phyloP scores from a whole-genome alignment of 2,113 vertebrate genomes.

The Macheiramphus alcinus region DNA sequence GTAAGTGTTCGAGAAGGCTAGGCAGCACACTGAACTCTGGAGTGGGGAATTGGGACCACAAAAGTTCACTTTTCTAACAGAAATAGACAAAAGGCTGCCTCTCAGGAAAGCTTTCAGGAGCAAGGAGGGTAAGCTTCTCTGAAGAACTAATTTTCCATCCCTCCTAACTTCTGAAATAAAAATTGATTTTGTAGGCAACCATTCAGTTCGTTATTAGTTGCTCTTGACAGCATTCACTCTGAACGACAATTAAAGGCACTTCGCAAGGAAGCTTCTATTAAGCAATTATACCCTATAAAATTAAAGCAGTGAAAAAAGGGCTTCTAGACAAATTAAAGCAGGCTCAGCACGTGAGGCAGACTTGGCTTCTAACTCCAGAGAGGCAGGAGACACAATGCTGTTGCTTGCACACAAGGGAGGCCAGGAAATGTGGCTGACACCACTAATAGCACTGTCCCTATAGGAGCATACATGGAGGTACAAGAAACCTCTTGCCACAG shows the following conservation, averaged over 20 bases:
- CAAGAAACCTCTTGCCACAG: background rate
- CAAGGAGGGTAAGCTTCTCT: background rate
- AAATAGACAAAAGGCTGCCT: background rate
- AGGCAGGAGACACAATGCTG: rapidly evolving
- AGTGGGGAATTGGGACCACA: rapidly evolving
- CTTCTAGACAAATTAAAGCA: background rate
- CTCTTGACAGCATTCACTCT: background rate
- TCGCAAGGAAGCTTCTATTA: background rate
- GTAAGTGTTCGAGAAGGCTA: rapidly evolving
- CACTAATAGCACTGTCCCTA: background rate
- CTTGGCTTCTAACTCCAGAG: background rate
- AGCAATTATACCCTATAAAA: background rate
- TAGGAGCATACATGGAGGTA: rapidly evolving
- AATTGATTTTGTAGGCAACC: background rate
- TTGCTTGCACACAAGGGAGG: background rate
- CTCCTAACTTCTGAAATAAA: background rate
- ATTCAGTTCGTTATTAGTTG: background rate
- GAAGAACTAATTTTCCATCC: background rate
- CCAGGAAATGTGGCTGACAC: background rate
- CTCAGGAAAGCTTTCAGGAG: background rate
- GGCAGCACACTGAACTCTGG: background rate
- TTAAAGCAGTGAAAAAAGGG: background rate
- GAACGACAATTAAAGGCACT: background rate
- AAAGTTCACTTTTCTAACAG: background rate
- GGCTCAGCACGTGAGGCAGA: background rate